A percentile compares a stretch with the other conserved stretches of the same genome.
phyloP scores from a whole-genome alignment of 2,113 vertebrate genomes.

The Tonatia bakeri region DNA sequence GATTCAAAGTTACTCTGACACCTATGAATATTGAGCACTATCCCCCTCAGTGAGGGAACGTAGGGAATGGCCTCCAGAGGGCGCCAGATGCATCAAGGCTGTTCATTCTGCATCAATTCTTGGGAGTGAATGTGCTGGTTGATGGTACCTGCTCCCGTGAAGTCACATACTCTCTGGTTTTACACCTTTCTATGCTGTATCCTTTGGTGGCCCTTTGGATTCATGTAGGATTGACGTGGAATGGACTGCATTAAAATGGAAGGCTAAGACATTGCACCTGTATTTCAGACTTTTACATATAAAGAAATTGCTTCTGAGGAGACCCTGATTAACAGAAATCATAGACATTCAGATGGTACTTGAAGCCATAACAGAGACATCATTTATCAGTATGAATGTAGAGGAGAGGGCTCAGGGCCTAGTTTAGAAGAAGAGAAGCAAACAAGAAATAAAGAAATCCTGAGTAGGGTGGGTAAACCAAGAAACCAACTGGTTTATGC shows the following conservation, averaged over 20 bases:
- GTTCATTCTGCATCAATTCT: not conserved
- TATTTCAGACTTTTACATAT: not conserved
- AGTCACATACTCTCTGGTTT: not conserved
- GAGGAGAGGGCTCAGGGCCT: too few relatives aligned
- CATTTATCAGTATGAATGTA: not conserved
- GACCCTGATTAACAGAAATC: not conserved
- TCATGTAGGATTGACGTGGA: too few relatives aligned
- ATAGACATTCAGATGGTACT: not conserved
- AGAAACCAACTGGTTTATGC: not conserved
- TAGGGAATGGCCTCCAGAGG: not conserved
- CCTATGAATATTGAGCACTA: not conserved
- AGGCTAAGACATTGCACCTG: not conserved
- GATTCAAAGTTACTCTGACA: not conserved
- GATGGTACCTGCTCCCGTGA: rapidly evolving
- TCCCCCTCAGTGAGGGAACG: not conserved
- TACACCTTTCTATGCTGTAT: not conserved
- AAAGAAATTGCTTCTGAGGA: not conserved
- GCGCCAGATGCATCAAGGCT: not conserved
- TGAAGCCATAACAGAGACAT: not conserved
- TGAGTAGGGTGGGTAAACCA: rapidly evolving
- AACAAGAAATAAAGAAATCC: not conserved
- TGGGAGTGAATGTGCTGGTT: not conserved
- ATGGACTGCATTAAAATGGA: not conserved
- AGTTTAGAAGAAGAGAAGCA: not conserved
- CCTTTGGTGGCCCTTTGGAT: not conserved